These are phyloP conservation scores for Melinaea marsaeus DNA, from an alignment of 2,888 invertebrate genomes.

Conservation along the genomic window DNA sequence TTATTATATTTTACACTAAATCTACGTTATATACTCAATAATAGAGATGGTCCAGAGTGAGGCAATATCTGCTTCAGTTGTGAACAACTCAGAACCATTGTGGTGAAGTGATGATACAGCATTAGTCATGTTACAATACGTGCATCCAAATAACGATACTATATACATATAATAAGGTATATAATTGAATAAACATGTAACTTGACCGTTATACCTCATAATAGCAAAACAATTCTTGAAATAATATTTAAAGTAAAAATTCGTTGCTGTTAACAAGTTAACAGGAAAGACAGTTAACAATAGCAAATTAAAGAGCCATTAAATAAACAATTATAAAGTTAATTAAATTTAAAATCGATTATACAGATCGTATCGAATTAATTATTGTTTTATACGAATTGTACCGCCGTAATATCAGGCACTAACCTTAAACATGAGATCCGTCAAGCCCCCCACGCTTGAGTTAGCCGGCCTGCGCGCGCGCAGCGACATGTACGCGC, in stretches of 20 bases:
- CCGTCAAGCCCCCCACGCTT: constrained; percentile 51
- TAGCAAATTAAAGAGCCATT: too few species aligned
- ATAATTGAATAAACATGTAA: neutral
- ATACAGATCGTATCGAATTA: too few species aligned
- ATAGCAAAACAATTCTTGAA: too few species aligned
- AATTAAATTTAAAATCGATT: neutral
- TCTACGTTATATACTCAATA: too few species aligned
- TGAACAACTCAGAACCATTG: constrained; percentile 5
- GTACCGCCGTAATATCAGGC: neutral
- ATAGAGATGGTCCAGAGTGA: neutral
- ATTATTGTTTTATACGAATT: neutral
- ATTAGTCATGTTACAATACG: neutral
- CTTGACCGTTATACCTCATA: too few species aligned
- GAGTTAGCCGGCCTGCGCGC: constrained; percentile 62
- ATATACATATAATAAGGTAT: constrained; percentile 1
- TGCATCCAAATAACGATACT: neutral
- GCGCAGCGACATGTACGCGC: constrained; percentile 75
- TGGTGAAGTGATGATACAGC: constrained; percentile 17
- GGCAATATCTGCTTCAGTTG: constrained; percentile 12
- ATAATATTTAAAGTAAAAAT: too few species aligned
- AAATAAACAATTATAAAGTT: neutral
- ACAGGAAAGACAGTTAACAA: too few species aligned
- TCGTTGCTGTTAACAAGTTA: too few species aligned
- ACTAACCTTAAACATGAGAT: constrained; percentile 37
- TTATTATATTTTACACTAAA: too few species aligned